Evolutionary conservation across 2,113 vertebrate species (phyloP).

Genomic region (Drymodes brunneopygia): DNA sequence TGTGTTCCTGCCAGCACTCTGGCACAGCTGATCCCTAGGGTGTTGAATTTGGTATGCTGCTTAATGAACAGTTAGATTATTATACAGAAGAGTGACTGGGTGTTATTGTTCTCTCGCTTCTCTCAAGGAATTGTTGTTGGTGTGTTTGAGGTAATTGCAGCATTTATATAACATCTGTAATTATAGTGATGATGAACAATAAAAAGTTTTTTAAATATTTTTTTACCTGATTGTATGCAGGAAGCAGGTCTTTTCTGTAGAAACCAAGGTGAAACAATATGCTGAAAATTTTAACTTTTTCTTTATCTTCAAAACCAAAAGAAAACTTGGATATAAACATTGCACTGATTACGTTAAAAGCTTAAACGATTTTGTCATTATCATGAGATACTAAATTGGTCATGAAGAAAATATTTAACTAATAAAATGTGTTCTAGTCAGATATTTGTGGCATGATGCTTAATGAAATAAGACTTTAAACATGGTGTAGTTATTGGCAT

Average conservation of each 20-base stretch:
- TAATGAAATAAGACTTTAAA: not conserved
- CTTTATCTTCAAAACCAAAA: not conserved
- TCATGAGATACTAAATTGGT: not conserved
- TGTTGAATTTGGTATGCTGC: slow-evolving; percentile 11
- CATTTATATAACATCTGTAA: not conserved
- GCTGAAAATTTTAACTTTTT: not conserved
- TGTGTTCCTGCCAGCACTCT: not conserved
- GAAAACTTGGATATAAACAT: not conserved
- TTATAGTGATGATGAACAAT: not conserved
- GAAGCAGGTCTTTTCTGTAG: not conserved
- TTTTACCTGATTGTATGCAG: not conserved
- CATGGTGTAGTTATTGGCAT: not conserved
- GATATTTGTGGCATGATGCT: not conserved
- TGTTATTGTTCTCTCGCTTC: not conserved
- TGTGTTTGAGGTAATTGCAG: slow-evolving; percentile 5
- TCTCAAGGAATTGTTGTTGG: not conserved
- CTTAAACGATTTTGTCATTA: not conserved
- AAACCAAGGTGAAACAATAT: not conserved
- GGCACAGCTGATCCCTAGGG: not conserved
- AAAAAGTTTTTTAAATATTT: not conserved
- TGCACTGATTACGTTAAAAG: not conserved
- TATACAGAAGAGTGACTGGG: not conserved
- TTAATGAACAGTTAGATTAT: slow-evolving; percentile 2
- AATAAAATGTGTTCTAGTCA: not conserved
- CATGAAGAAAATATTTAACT: not conserved